Conservation (phyloP, 2,113 vertebrate species). For the Limanda limanda region DNA sequence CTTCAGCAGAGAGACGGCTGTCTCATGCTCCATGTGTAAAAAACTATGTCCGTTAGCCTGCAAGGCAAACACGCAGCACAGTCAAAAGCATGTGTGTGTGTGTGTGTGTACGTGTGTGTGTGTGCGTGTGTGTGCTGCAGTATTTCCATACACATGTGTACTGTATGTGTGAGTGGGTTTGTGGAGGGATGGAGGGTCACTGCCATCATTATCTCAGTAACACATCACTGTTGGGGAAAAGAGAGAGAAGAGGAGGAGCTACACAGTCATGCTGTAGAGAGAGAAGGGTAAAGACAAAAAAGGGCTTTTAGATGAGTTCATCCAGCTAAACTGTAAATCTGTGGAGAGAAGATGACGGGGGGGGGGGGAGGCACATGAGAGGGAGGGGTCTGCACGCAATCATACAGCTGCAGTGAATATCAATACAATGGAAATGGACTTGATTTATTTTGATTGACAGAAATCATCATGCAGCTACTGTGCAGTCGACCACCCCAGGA, state of each 20-base stretch:
- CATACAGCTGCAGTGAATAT: not conserved
- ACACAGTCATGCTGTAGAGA: slow-evolving; percentile 84
- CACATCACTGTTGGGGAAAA: slow-evolving; percentile 83
- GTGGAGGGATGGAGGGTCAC: slow-evolving; percentile 75
- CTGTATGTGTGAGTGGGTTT: slow-evolving; percentile 51
- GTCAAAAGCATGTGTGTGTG: slow-evolving; percentile 76
- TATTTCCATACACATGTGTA: slow-evolving; percentile 40
- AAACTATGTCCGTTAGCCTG: slow-evolving; percentile 99
- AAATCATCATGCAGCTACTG: too few species aligned
- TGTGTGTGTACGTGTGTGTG: slow-evolving; percentile 53
- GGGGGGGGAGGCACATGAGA: slow-evolving; percentile 38
- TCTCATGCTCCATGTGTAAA: slow-evolving; percentile 99
- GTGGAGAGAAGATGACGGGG: slow-evolving; percentile 74
- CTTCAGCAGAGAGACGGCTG: slow-evolving; percentile 98
- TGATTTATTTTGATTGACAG: too few species aligned
- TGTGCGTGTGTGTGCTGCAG: slow-evolving; percentile 44
- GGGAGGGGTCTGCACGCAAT: slow-evolving; percentile 15
- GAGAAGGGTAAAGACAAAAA: slow-evolving; percentile 79
- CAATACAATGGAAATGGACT: not conserved
- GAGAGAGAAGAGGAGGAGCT: slow-evolving; percentile 77
- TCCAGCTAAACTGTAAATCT: slow-evolving; percentile 79
- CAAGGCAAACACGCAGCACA: slow-evolving; percentile 84
- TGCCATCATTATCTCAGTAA: slow-evolving; percentile 84
- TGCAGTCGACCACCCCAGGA: too few species aligned
- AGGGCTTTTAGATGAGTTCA: slow-evolving; percentile 80